Percentiles rank a stretch among this genome's conserved stretches.
These are phyloP conservation scores for Paragorgia papillata DNA, from an alignment of 92 coral and sea anemone species.

Conservation along the genomic window DNA sequence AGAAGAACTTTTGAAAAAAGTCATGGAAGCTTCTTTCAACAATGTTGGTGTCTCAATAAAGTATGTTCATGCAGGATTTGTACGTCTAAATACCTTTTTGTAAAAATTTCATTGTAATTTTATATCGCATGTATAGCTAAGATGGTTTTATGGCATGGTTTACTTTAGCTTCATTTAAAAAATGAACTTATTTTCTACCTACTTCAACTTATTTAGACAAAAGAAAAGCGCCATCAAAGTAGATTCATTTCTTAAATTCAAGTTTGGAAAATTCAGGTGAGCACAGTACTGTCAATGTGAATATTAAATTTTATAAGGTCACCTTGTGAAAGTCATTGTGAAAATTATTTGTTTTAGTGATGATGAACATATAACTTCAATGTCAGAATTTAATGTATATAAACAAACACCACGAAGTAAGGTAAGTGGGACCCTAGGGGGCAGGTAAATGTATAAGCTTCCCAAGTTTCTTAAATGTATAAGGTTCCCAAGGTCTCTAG, in stretches of 20 bases:
- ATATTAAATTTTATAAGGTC: neutral
- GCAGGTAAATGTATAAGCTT: too few species aligned
- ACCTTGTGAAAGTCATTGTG: neutral
- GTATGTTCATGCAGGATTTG: conserved; percentile 50
- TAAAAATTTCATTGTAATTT: neutral
- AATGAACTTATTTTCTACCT: neutral
- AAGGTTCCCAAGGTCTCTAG: too few species aligned
- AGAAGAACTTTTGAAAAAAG: conserved; percentile 85
- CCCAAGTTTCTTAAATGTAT: too few species aligned
- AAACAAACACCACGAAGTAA: conserved; percentile 73
- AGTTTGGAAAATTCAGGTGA: conserved; percentile 96
- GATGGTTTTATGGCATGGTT: too few species aligned
- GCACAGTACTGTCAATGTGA: neutral
- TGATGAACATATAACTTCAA: conserved; percentile 89
- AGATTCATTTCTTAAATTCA: conserved; percentile 85
- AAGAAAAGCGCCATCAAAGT: conserved; percentile 84
- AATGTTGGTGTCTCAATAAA: conserved; percentile 76
- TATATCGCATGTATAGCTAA: too few species aligned
- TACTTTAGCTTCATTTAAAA: too few species aligned
- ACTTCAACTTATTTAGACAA: conserved; percentile 54
- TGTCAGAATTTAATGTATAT: conserved; percentile 97
- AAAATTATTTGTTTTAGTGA: conserved; percentile 63
- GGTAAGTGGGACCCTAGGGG: conserved; percentile 81
- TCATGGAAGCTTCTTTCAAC: conserved; percentile 87
- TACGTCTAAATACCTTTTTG: too few species aligned